Evolutionary conservation across 2,113 vertebrate genomes (phyloP), one percentile per base, ranked within the genome.

Genomic region (Carassius carassius): DNA sequence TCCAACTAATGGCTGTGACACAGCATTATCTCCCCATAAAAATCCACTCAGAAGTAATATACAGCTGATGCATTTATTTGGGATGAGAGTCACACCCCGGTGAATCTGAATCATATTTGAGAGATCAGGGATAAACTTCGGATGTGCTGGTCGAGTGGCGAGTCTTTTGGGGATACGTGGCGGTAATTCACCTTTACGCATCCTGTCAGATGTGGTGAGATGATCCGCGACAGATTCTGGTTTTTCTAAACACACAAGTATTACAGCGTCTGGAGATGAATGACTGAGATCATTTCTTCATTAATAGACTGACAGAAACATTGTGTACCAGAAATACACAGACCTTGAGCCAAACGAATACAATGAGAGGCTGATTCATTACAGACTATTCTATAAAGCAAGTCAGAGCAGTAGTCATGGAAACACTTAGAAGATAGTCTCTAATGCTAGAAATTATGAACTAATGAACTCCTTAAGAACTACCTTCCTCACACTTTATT

Each of bases 341-440:
- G 76, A 83, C 87, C 72, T 84, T 75, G 70, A 83, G 73, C 85
- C 76, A 85, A 78, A 86, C 84, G 80, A 88, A 77, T 62, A 88
- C 82, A 88, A 86, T 86, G 84, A 87, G 63, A 78, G 25, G 44
- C 54, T 84, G 70, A 84, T 84, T 84, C 82, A 88, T 81, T 81
- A 54, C 25, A 69, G 70, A 81, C 70, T 49, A 58, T 86, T 81
- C 70, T 77, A 37, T 84, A 86, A 77, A 29, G 29, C 29, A 29
- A 29, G 29, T 29, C 29, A 29, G 29, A 86, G 77, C 62, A 81
- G 87, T 88, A 62, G 85, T 82, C 85, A 86, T 88, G 85, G 87
- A 81, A 88, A 88, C 87, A 77, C 63, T 84, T 29, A 29, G 29
- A 29, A 29, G 29, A 29, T 82, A 29, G 78, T 78, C 72, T 80